Evolutionary conservation across 2,113 vertebrate genomes (phyloP).

Genomic region (Rattus norvegicus): DNA sequence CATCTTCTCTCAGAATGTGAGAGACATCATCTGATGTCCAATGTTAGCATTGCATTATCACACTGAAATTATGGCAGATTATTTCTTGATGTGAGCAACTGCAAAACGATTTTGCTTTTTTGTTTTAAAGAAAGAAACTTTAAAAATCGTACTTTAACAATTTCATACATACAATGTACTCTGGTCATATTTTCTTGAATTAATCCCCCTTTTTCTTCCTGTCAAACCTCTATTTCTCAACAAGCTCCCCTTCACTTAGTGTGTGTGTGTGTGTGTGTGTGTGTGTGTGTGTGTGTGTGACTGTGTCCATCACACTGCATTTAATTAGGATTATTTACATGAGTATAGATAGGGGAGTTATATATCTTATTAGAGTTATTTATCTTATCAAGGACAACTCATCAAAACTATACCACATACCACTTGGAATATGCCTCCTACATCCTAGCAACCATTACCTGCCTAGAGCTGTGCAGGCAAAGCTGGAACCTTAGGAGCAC

Average conservation of each 20-base stretch:
- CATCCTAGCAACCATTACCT: neutral
- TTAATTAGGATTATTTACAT: neutral
- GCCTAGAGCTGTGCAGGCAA: too few species aligned
- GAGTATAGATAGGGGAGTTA: neutral
- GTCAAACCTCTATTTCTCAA: neutral
- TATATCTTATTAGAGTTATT: neutral
- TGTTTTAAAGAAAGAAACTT: conserved; percentile 17
- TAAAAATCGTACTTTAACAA: neutral
- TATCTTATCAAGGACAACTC: too few species aligned
- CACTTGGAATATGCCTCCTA: neutral
- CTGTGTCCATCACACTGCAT: neutral
- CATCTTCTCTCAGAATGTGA: neutral
- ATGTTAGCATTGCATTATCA: neutral
- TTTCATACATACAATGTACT: neutral
- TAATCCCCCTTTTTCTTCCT: neutral
- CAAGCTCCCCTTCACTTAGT: neutral
- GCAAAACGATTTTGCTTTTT: conserved; percentile 28
- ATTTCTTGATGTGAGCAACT: conserved; percentile 29
- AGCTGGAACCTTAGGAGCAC: neutral
- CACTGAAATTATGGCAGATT: neutral
- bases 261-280: neutral
- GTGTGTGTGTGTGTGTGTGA: neutral
- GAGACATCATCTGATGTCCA: conserved; percentile 1
- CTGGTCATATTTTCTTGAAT: neutral
- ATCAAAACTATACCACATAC: neutral